Evolutionary conservation across 2,113 vertebrate genomes (phyloP), one percentile per base, ranked within the genome.

Genomic region (Spizaetus ornatus): DNA sequence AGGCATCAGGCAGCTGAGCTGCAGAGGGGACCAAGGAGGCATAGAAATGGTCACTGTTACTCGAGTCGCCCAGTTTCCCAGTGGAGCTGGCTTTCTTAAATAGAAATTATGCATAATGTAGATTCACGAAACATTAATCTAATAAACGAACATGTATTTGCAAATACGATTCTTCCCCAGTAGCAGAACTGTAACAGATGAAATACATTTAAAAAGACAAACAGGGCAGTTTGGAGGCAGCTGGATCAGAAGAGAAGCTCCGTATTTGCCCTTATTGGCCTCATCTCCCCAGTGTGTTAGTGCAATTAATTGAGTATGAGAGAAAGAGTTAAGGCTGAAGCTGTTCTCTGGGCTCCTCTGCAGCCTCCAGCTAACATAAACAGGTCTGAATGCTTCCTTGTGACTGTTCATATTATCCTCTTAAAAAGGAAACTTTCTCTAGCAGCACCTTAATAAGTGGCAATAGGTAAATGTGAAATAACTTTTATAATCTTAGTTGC

Each of bases 351-450:
- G 50, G 36, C 65, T 79, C 38, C 74, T 92, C 74, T 74, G 67
- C 58, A 94, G 96, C 58, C 87, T 71, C 48, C 90, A 76, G 91
- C 85, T 98, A 97, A 97, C 61, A 97, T 97, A 98, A 98, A 97
- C 97, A 97, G 87, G 91, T 86, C 80, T 78, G 90, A 93, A 90
- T 83, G 70, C 86, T 96, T 97, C 96, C 74, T 83, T 91, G 23
- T 40, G 56, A 92, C 73, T 97, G 95, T 97, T 97, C 97, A 97
- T 82, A 97, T 6, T 85, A 56, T 40, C 52, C 88, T 90, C 96
- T 98, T 97, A 92, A 96, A 97, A 97, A 95, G 94, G 94, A 98
- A 97, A 97, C 72, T 86, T 94, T 95, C 79, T 81, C 85, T 72
- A 80, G 94, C 79, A 92, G 96, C 94, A 97, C 93, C 92, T 94